phyloP scores from a whole-genome alignment of 2,888 invertebrate genomes.

The Antheraea assamensis region DNA sequence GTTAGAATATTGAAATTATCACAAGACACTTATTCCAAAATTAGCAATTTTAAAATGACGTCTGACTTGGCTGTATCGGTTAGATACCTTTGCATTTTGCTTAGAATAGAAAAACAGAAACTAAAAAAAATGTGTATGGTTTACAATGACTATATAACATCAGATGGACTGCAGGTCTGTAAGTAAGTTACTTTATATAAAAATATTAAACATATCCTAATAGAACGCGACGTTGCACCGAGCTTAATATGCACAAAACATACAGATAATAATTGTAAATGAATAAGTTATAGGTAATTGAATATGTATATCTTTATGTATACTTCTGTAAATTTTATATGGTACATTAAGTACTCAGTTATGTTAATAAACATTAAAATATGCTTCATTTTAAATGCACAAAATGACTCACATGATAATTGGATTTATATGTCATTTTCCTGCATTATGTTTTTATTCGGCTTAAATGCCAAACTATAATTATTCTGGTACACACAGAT shows the following conservation, averaged over 20 bases:
- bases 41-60: too few relatives aligned
- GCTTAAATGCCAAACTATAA: background rate
- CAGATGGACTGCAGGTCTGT: background rate
- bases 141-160: background rate
- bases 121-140: background rate
- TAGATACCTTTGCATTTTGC: too few relatives aligned
- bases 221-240: background rate
- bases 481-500: background rate
- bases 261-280: background rate
- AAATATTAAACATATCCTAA: background rate
- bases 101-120: too few relatives aligned
- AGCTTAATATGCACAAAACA: background rate
- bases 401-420: background rate
- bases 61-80: too few relatives aligned
- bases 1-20: too few relatives aligned
- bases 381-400: background rate
- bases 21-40: too few relatives aligned
- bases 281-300: background rate
- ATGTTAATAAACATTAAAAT: background rate
- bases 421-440: background rate
- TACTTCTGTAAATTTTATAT: background rate
- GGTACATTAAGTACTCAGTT: background rate
- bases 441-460: background rate
- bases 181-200: background rate
- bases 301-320: background rate